Conservation (phyloP, 2,888 invertebrate genomes). For the Latrodectus hesperus region DNA sequence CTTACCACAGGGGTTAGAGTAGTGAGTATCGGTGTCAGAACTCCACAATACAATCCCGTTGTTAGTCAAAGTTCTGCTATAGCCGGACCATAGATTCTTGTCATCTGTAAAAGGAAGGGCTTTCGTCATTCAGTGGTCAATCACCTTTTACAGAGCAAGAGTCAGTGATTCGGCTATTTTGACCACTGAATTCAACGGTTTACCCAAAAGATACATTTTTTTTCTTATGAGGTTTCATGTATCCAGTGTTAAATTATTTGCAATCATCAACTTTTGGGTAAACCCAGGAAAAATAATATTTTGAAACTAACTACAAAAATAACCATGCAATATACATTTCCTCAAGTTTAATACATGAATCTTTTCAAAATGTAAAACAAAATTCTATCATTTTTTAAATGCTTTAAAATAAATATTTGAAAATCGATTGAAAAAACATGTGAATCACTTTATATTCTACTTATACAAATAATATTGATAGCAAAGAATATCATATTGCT, state of each 20-base stretch:
- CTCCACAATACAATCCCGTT: conserved; percentile 68
- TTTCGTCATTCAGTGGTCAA: neutral
- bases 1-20: conserved; percentile 68
- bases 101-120: conserved; percentile 68
- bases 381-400: too few species aligned
- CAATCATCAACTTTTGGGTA: too few species aligned
- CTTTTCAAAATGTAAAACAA: too few species aligned
- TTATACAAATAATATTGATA: too few species aligned
- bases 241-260: neutral
- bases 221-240: neutral
- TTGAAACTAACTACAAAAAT: too few species aligned
- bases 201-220: neutral
- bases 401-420: too few species aligned
- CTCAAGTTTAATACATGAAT: too few species aligned
- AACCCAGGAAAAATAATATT: too few species aligned
- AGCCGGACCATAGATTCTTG: conserved; percentile 70
- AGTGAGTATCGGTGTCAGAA: conserved; percentile 67
- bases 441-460: too few species aligned
- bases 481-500: too few species aligned
- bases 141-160: conserved; percentile 67
- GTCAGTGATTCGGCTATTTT: conserved; percentile 55
- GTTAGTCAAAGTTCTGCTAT: conserved; percentile 69
- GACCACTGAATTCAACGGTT: conserved; percentile 55
- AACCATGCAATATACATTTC: too few species aligned
- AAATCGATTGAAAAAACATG: too few species aligned